phyloP scores from a whole-genome alignment of 1,140 invertebrate species.

The Portunus trituberculatus region DNA sequence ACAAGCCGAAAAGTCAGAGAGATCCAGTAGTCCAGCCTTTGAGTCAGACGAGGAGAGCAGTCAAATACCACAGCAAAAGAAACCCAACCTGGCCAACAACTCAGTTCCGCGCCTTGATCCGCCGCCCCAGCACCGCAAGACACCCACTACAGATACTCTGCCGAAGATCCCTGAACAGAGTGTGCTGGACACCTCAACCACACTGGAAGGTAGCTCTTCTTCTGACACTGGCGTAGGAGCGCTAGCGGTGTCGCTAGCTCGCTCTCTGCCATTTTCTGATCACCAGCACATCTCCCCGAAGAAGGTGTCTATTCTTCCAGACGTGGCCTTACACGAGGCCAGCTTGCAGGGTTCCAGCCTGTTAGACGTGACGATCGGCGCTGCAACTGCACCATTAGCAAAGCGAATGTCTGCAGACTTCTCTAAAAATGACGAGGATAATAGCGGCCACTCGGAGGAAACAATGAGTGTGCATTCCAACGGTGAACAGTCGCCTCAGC shows the following conservation, averaged over 20 bases:
- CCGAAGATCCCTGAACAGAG: conserved; percentile 86
- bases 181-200: conserved; percentile 84
- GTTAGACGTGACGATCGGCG: conserved; percentile 66
- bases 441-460: conserved; percentile 70
- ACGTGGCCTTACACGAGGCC: conserved; percentile 65
- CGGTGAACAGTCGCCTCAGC: conserved; percentile 47
- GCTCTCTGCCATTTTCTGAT: conserved; percentile 56
- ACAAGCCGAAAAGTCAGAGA: conserved; percentile 84
- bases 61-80: conserved; percentile 78
- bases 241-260: conserved; percentile 56
- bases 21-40: conserved; percentile 96
- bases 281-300: conserved; percentile 60
- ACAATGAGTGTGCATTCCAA: conserved; percentile 67
- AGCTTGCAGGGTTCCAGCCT: conserved; percentile 56
- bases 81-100: conserved; percentile 84
- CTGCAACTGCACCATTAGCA: conserved; percentile 62
- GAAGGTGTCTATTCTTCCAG: conserved; percentile 44
- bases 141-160: conserved; percentile 82
- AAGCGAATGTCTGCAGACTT: conserved; percentile 69
- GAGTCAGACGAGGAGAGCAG: conserved; percentile 96
- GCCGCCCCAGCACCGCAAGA: conserved; percentile 75
- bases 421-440: conserved; percentile 64
- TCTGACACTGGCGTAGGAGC: conserved; percentile 75
- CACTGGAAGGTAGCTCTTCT: conserved; percentile 77
- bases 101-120: conserved; percentile 82